Evolutionary conservation across 2,888 invertebrate species (phyloP), one percentile per base, ranked within the genome.

Genomic region (Arctia plantaginis): DNA sequence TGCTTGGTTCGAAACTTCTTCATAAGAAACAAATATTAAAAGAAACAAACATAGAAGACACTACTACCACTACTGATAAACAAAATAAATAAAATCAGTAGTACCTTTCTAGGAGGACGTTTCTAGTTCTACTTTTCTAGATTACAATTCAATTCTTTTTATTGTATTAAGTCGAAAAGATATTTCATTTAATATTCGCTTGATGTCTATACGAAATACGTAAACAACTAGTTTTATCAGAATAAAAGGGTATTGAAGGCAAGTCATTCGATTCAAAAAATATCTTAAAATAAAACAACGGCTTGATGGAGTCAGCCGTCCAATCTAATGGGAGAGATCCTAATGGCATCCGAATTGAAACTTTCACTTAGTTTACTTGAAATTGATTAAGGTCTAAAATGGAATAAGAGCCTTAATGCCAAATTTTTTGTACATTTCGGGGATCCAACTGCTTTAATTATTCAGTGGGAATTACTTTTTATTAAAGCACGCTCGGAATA

Each of bases 291-390:
- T 83, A 73, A 84, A 86, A 78, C 79, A 80, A 82, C 69, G 76
- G 74, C 78, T 83, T 86, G 82, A 80, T 78, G 83, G 78, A 82
- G 70, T 71, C 79, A 79, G 79, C 80, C 77, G 75, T 73, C 72
- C 77, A 79, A 82, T 82, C 73, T 75, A 81, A 83, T 82, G 84
- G 81, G 87, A 87, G 66, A 74, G 74, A 51, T 86, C 82, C 83
- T 88, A 91, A 92, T 90, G 87, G 87, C 81, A 79, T 73, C 87
- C 83, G 87, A 92, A 92, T 91, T 90, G 91, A 90, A 92, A 91
- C 90, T 93, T 92, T 92, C 86, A 90, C 89, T 90, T 90, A 89
- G 88, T 91, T 91, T 88, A 80, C 87, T 88, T 85, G 88, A 88
- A 91, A 91, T 91, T 91, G 92, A 92, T 91, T 90, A 89, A 88